Evolutionary conservation across 2,113 vertebrate genomes (phyloP).

Genomic region (Seriola aureovittata): DNA sequence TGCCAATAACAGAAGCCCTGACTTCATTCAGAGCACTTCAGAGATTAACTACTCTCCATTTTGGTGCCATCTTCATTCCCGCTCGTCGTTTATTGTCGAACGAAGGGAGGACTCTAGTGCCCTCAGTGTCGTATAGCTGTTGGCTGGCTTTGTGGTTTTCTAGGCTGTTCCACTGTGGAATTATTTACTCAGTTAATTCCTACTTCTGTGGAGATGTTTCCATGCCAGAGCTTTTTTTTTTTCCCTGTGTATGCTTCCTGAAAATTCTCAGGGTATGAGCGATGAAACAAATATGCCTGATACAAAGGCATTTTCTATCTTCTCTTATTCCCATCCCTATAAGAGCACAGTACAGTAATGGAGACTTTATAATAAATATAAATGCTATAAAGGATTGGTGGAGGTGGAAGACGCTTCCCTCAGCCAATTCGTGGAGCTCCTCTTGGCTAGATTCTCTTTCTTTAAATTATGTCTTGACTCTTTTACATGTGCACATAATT

Average conservation of each 20-base stretch:
- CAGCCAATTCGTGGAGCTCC: slow-evolving; percentile 36
- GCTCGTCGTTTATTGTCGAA: slow-evolving; percentile 40
- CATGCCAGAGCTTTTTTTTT: slow-evolving; percentile 9
- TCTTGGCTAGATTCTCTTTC: slow-evolving; percentile 37
- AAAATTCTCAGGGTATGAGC: not conserved
- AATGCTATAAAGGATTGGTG: not conserved
- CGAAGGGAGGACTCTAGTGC: slow-evolving; percentile 19
- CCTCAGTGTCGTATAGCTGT: slow-evolving; percentile 34
- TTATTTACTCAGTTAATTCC: slow-evolving; percentile 62
- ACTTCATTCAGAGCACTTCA: slow-evolving; percentile 58
- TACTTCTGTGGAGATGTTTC: slow-evolving; percentile 40
- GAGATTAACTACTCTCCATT: slow-evolving; percentile 66
- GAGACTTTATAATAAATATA: slow-evolving; percentile 32
- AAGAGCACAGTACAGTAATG: slow-evolving; percentile 4
- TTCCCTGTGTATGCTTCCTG: not conserved
- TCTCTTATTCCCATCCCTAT: not conserved
- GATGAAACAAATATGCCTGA: slow-evolving; percentile 8
- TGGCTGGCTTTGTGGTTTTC: slow-evolving; percentile 35
- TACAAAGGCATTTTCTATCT: slow-evolving; percentile 13
- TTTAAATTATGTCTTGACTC: slow-evolving; percentile 44
- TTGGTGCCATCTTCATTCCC: slow-evolving; percentile 59
- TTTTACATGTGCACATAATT: slow-evolving; percentile 59
- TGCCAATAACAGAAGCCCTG: slow-evolving; percentile 59
- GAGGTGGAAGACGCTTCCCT: slow-evolving; percentile 11
- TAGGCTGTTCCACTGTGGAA: slow-evolving; percentile 29